Evolutionary conservation across 2,797 vertebrate genomes (phyloP).

Genomic region (Alauda arvensis): DNA sequence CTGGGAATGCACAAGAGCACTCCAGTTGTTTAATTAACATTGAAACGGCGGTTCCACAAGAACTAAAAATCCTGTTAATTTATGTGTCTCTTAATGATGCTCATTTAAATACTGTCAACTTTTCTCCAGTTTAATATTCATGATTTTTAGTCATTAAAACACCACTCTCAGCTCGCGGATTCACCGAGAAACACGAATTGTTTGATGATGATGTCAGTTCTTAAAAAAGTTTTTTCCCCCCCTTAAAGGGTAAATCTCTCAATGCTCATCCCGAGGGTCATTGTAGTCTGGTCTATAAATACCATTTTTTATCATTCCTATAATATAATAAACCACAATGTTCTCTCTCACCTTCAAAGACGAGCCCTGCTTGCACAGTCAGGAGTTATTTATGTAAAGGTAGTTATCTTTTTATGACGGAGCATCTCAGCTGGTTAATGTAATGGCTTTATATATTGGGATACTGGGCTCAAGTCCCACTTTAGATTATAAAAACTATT

Average conservation of each 20-base stretch:
- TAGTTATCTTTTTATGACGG: constrained; percentile 48
- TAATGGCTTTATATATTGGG: constrained; percentile 47
- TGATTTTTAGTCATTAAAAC: constrained; percentile 78
- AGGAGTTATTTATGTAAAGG: constrained; percentile 55
- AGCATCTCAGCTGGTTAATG: constrained; percentile 55
- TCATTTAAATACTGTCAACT: constrained; percentile 85
- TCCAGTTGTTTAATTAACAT: constrained; percentile 84
- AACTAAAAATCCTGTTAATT: constrained; percentile 84
- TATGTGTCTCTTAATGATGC: constrained; percentile 84
- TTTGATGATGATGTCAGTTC: constrained; percentile 64
- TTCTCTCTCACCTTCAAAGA: constrained; percentile 52
- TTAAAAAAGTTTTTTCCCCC: constrained; percentile 49
- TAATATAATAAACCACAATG: constrained; percentile 31
- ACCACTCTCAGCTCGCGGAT: constrained; percentile 47
- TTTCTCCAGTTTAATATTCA: constrained; percentile 80
- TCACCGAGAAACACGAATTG: constrained; percentile 59
- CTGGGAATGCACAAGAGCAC: constrained; percentile 77
- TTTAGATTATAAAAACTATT: constrained; percentile 47
- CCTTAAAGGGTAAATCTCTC: constrained; percentile 29
- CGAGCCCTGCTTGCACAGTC: constrained; percentile 8
- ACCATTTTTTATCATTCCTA: constrained; percentile 31
- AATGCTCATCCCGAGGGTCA: constrained; percentile 25
- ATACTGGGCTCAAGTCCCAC: constrained; percentile 47
- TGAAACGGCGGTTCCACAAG: constrained; percentile 79
- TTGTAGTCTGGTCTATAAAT: constrained; percentile 43